phyloP scores from a whole-genome alignment of 2,797 vertebrate genomes.

The Ficedula albicollis region DNA sequence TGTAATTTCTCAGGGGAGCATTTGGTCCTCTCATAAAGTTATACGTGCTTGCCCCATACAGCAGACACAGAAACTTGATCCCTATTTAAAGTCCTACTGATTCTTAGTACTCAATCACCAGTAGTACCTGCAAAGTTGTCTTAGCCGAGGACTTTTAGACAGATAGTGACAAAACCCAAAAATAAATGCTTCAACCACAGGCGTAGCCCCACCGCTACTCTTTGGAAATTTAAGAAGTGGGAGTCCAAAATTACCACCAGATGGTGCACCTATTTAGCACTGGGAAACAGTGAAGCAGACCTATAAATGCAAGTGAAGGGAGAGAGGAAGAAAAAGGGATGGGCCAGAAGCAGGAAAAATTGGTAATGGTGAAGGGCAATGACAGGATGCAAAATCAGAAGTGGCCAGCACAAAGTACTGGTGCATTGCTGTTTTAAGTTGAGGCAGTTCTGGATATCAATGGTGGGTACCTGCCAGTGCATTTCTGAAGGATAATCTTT shows the following conservation, averaged over 20 bases:
- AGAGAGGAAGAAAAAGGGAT: not conserved
- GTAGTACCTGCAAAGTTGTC: not conserved
- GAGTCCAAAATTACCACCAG: conserved; percentile 68
- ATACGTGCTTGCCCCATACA: not conserved
- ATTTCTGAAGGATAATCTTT: not conserved
- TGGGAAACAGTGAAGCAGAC: not conserved
- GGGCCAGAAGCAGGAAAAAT: not conserved
- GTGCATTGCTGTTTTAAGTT: not conserved
- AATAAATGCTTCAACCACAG: not conserved
- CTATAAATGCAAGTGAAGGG: not conserved
- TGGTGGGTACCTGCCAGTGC: not conserved
- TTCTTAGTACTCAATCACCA: not conserved
- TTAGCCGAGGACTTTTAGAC: not conserved
- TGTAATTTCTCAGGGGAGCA: not conserved
- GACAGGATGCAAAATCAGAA: not conserved
- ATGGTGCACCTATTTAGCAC: conserved; percentile 69
- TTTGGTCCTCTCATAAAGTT: not conserved
- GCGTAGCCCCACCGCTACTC: not conserved
- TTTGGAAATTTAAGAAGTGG: conserved; percentile 48
- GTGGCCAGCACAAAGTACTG: not conserved
- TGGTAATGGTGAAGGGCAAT: not conserved
- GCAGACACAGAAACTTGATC: not conserved
- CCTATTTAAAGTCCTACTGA: not conserved
- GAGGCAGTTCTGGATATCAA: not conserved
- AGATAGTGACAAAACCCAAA: not conserved